Base-by-base conservation (phyloP, 2,797 vertebrate genomes). In the Poecilia wingei region DNA sequence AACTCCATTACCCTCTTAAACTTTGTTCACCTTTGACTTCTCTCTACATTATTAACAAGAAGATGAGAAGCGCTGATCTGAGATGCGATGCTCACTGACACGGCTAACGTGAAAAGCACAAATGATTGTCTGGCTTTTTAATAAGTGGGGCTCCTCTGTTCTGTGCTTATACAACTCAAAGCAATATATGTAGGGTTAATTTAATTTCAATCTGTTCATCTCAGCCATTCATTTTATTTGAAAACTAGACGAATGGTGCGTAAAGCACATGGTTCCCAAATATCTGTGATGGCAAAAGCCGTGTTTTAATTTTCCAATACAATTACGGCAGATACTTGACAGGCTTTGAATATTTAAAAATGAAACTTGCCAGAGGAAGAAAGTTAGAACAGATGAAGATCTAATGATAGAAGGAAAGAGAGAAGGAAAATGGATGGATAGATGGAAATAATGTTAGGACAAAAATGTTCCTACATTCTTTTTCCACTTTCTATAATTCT, bases 51-150 rank as follows among this genome's bases (percentile, higher is more conserved):
- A 86, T 82, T 75, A 82, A 86, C 53, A 31, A 53, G 31, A 84
- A 84, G 80, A 85, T 70, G 72, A 79, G 79, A 91, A 69, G 28
- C 80, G 2, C 31, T 89, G 91, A 92, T 87, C 86, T 92, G 85
- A 82, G 79, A 84, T 22, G 68, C 74, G 80, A 93, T 88, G 92
- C 78, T 91, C 85, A 45, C 78, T 91, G 92, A 92, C 90, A 88
- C 78, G 77, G 68, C 78, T 79, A 79, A 89, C 66, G 0, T 28
- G 81, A 82, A 87, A 84, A 86, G 82, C 75, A 80, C 76, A 78
- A 81, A 82, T 78, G 78, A 83, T 80, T 84, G 51, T 55, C 39
- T 64, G 75, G 53, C 76, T 72, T 82, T 88, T 79, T 70, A 79
- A 82, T 80, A 75, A 68, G 72, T 13, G 43, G 49, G 16, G 51